Evolutionary conservation across 2,113 vertebrate genomes (phyloP).

Genomic region (Apteryx owenii): DNA sequence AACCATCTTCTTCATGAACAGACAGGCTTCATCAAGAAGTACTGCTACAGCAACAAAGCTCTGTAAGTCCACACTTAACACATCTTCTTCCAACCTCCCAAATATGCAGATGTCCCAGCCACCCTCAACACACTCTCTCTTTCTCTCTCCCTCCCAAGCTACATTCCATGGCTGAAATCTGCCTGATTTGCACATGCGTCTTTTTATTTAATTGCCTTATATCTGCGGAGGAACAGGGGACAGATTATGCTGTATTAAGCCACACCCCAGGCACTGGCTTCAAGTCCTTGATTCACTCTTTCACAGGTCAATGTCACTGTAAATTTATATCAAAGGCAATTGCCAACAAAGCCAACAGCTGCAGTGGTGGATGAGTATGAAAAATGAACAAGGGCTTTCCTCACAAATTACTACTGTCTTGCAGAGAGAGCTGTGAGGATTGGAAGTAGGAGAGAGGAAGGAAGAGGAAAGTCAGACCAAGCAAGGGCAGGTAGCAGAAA

Average conservation of each 20-base stretch:
- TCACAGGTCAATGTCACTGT: constrained; percentile 12
- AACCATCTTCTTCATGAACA: neutral
- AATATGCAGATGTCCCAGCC: neutral
- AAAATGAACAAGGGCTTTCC: neutral
- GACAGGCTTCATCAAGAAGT: neutral
- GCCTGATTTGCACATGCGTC: neutral
- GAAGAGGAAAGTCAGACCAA: neutral
- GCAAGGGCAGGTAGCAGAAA: neutral
- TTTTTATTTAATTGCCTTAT: neutral
- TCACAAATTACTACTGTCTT: neutral
- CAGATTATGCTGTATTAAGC: neutral
- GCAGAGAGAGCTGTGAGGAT: neutral
- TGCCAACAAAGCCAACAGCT: neutral
- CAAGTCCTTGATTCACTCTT: constrained; percentile 42
- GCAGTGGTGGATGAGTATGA: neutral
- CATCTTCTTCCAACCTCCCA: neutral
- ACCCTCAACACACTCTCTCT: neutral
- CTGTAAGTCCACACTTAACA: neutral
- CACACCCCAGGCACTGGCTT: neutral
- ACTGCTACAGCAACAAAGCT: neutral
- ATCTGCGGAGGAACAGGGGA: neutral
- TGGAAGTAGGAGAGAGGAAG: neutral
- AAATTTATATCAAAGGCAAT: constrained; percentile 17
- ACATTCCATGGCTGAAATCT: neutral
- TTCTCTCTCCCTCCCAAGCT: neutral